Base-by-base conservation (phyloP, 2,113 vertebrate species). In the Mionectes macconnelli region DNA sequence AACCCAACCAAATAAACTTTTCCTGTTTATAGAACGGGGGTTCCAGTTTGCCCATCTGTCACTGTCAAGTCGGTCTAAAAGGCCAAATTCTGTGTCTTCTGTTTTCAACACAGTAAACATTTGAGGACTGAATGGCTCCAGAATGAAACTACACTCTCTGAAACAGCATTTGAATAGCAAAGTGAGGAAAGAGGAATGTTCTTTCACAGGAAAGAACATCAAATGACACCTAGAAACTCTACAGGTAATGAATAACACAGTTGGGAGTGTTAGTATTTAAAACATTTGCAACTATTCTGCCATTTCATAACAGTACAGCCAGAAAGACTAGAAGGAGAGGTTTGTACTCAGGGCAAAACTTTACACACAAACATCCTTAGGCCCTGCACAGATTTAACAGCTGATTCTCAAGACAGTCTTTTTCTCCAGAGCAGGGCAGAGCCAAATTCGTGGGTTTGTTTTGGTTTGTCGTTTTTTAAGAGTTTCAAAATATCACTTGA, bases 361-460 rank as follows among this genome's bases (percentile, higher is more conserved):
- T 77, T 70, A 70, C 47, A 64, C 31, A 77, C 31, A 69, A 89
- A 66, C 10, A 33, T 17, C 37, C 75, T 77, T 14, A 77, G 39
- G 57, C 4, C 28, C 28, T 44, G 12, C 7, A 14, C 22, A 81
- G 75, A 53, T 18, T 64, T 39, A 52, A 44, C 4, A 80, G 52
- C 33, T 70, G 52, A 68, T 60, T 20, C 20, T 62, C 52, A 68
- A 70, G 19, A 39, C 24, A 80, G 53, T 11, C 50, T 75, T 21
- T 25, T 82, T 59, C 35, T 22, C 53, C 9, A 69, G 12, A 75
- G 40, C 72, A 93, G 10, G 5, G 27, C 15, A 84, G 16, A 64
- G 33, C 28, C 72, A 72, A 79, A 66, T 31, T 10, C 2, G 7
- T 33, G n/a, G 4, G 0, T 5, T 44, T 40, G 0, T 33, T 44